Evolutionary conservation across 2,888 invertebrate species (phyloP), one percentile per base, ranked within the genome.

Genomic region (Agriopis aurantiaria): DNA sequence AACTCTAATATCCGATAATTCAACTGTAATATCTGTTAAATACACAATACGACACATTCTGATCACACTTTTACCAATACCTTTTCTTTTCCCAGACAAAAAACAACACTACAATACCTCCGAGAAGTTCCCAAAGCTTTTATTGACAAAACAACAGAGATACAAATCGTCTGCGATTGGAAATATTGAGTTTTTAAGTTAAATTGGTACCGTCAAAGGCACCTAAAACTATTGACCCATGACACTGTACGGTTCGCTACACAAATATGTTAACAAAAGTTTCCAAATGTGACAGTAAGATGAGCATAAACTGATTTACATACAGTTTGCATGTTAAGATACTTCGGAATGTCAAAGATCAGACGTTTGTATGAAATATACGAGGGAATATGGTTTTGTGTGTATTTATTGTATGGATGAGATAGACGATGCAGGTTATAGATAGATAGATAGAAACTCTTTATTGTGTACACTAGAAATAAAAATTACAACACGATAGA

Each of bases 291-390:
- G 82, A 82, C 82, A 84, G 82, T 80, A 76, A 81, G 78, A 82
- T 80, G 81, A 77, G 69, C 72, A 71, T 84, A 84, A 77, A 86
- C 86, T 83, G 85, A 85, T 86, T 84, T 83, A 85, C 82, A 85
- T 84, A 80, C 82, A 68, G 82, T 81, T 82, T 81, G 80, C 79
- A 82, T 85, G 79, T 82, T 82, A 78, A 80, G 76, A 77, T 79
- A 68, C 74, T 75, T 79, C 67, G 64, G 69, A 23, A 77, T 74
- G 82, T 80, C 82, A 80, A 74, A 80, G 84, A 77, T 84, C 82
- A 78, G 58, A 61, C 62, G 60, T 68, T 62, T 67, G 69, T 72
- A 70, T 74, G 70, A 71, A 73, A 72, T 71, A 68, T 72, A 58
- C 64, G 59, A 67, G 61, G 61, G 63, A 60, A 68, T 62, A 65